These are phyloP conservation scores for Nasonia giraulti DNA, from an alignment of 1,140 invertebrate species.

Conservation along the genomic window DNA sequence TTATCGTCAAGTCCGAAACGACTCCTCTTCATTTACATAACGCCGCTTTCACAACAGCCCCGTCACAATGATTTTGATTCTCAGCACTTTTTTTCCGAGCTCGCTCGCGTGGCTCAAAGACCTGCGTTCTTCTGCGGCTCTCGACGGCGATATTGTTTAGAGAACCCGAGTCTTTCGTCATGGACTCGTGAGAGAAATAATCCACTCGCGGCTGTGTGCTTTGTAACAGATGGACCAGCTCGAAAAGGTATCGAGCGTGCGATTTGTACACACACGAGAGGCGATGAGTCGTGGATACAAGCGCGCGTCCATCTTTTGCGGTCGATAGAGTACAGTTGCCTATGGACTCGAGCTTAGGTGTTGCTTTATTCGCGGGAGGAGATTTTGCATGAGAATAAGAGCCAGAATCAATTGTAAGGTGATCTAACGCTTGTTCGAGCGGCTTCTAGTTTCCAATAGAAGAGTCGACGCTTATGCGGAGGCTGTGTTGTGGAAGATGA, in stretches of 20 bases:
- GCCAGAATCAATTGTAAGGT: neutral
- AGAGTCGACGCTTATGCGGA: no score
- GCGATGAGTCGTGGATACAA: conserved; percentile 19
- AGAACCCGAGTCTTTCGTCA: conserved; percentile 22
- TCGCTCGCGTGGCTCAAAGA: neutral
- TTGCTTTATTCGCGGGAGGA: neutral
- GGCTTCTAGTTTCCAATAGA: no score
- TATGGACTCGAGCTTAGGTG: neutral
- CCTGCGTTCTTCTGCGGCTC: neutral
- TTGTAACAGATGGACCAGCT: conserved; percentile 13
- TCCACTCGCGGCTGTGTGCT: neutral
- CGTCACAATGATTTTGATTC: neutral
- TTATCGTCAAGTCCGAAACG: neutral
- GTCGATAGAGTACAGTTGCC: neutral
- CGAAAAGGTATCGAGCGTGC: neutral
- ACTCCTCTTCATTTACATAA: neutral
- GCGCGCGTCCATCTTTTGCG: neutral
- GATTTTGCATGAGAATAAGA: neutral
- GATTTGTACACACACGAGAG: neutral
- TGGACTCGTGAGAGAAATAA: neutral
- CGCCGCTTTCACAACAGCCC: neutral
- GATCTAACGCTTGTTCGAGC: neutral
- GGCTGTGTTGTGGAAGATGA: no score
- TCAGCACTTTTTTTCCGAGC: neutral
- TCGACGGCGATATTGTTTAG: conserved; percentile 21